These are phyloP conservation scores for Pristiophorus japonicus DNA, from an alignment of 2,113 vertebrate species.

Conservation along the genomic window DNA sequence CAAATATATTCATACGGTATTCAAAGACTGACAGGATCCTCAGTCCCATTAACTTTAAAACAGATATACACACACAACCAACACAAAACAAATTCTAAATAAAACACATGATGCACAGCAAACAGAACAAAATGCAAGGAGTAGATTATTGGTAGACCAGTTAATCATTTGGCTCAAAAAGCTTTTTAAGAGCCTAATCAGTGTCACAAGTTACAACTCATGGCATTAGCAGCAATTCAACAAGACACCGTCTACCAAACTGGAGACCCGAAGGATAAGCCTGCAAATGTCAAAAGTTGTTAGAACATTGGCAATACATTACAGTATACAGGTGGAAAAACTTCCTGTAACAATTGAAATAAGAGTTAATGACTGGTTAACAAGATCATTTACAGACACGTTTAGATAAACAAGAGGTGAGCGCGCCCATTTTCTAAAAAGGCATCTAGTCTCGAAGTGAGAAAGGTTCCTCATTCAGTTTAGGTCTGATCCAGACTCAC, in stretches of 20 bases:
- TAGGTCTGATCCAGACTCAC: not conserved
- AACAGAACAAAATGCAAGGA: not conserved
- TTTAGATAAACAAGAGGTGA: not conserved
- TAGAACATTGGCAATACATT: not conserved
- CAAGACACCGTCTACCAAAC: not conserved
- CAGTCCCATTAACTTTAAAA: not conserved
- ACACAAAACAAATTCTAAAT: not conserved
- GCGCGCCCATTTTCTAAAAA: not conserved
- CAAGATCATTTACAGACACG: not conserved
- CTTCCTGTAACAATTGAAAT: not conserved
- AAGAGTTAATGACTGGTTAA: not conserved
- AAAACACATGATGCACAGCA: not conserved
- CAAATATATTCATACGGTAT: not conserved
- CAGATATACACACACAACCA: not conserved
- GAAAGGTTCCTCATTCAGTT: not conserved
- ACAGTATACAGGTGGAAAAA: not conserved
- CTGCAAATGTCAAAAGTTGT: conserved; percentile 5
- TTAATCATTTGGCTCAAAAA: not conserved
- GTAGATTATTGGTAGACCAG: too few relatives aligned
- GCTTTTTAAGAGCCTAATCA: not conserved
- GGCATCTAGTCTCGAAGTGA: not conserved
- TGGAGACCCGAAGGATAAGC: not conserved
- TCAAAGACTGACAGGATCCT: not conserved
- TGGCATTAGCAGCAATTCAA: not conserved
- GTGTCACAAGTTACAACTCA: not conserved